These are phyloP conservation scores for Spialia ferax DNA, from an alignment of 2,888 invertebrate genomes.

Conservation along the genomic window DNA sequence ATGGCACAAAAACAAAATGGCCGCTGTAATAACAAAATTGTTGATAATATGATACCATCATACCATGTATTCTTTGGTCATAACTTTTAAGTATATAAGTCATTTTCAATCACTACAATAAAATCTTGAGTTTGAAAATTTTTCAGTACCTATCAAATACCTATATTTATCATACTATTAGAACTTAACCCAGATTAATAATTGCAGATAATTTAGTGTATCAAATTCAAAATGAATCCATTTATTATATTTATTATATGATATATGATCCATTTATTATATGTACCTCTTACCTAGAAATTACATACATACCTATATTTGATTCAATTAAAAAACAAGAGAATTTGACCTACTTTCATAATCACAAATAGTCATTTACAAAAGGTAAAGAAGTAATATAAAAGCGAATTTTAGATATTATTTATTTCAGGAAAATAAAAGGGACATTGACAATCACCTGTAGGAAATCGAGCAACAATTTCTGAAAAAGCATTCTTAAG, in stretches of 20 bases:
- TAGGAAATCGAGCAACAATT: constrained; percentile 36
- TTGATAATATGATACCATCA: not conserved
- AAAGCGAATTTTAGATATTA: constrained; percentile 30
- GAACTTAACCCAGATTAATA: not conserved
- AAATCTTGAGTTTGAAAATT: not conserved
- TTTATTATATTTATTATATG: too few species aligned
- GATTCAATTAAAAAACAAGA: not conserved
- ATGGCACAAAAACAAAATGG: constrained; percentile 36
- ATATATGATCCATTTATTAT: too few species aligned
- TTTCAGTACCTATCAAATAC: not conserved
- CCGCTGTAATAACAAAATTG: constrained; percentile 22
- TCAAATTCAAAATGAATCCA: too few species aligned
- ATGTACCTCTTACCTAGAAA: not conserved
- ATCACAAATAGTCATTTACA: not conserved
- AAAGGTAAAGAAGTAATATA: constrained; percentile 22
- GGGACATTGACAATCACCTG: constrained; percentile 39
- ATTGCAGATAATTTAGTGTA: not conserved
- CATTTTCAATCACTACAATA: too few species aligned
- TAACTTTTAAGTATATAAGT: too few species aligned
- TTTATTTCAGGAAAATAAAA: constrained; percentile 40
- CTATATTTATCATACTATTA: not conserved
- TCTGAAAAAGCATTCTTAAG: constrained; percentile 37
- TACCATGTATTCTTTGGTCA: too few species aligned
- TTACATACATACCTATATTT: too few species aligned
- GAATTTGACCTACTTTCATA: not conserved